Conservation (phyloP, 1,140 invertebrate genomes). For the Hyles vespertilio region DNA sequence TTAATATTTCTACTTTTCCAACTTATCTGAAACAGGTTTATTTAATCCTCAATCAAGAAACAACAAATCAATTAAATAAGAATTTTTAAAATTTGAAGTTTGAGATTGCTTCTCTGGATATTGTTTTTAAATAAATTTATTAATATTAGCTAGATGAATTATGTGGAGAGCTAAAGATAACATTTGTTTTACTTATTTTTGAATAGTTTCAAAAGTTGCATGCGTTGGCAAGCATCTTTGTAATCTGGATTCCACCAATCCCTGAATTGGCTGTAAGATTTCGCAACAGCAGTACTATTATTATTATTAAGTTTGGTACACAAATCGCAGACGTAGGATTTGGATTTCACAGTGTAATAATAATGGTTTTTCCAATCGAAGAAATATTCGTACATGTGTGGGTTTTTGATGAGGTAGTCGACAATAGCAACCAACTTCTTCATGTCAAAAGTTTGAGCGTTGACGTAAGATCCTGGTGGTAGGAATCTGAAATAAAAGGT, state of each 20-base stretch:
- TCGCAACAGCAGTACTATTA: background rate
- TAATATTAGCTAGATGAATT: too few species aligned
- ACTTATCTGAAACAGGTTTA: too few species aligned
- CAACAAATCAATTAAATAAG: too few species aligned
- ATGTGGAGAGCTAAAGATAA: too few species aligned
- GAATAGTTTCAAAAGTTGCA: slow-evolving; percentile 10
- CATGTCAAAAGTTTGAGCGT: slow-evolving; percentile 38
- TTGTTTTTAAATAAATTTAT: too few species aligned
- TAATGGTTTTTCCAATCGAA: slow-evolving; percentile 65
- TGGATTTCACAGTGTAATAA: slow-evolving; percentile 36
- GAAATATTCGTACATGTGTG: slow-evolving; percentile 46
- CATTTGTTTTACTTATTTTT: too few species aligned
- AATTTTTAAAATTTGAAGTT: too few species aligned
- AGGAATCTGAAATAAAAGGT: slow-evolving; percentile 59
- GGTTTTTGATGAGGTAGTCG: slow-evolving; percentile 50
- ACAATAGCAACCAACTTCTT: slow-evolving; percentile 53
- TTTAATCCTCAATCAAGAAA: too few species aligned
- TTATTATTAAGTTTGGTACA: slow-evolving; percentile 42
- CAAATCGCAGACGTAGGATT: slow-evolving; percentile 39
- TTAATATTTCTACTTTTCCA: too few species aligned
- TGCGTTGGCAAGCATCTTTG: slow-evolving; percentile 31
- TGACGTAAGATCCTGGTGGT: slow-evolving; percentile 54
- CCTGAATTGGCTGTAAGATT: slow-evolving; percentile 35
- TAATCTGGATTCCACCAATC: slow-evolving; percentile 52
- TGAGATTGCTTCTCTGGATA: too few species aligned